Conservation (phyloP, 92 coral and sea anemone species). For the Zoanthus gigantus region DNA sequence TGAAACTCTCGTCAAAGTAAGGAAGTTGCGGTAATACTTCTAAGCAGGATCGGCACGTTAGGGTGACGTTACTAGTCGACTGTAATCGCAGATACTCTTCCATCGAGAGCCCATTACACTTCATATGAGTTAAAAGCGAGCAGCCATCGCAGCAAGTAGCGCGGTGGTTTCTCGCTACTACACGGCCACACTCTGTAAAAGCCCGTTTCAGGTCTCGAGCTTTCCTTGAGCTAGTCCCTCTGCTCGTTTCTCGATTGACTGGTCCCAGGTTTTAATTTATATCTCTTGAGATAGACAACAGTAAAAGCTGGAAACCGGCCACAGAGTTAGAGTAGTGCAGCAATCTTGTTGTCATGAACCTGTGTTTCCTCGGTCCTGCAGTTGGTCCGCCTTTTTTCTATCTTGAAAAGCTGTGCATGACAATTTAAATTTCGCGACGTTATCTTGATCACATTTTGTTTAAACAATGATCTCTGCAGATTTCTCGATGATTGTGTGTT, state of each 20-base stretch:
- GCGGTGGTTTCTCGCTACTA: conserved; percentile 6
- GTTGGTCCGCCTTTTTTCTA: conserved; percentile 25
- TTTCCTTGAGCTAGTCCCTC: conserved; percentile 2
- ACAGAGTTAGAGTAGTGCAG: conserved; percentile 11
- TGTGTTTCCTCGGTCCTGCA: conserved; percentile 16
- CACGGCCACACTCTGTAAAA: not conserved
- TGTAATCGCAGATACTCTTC: not conserved
- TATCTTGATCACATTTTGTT: not conserved
- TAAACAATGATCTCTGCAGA: conserved; percentile 4
- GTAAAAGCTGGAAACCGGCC: not conserved
- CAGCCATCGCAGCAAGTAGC: not conserved
- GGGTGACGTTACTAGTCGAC: not conserved
- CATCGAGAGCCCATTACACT: conserved; percentile 2
- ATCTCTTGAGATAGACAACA: not conserved
- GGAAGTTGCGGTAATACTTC: conserved; percentile 4
- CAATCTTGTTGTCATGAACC: conserved; percentile 17
- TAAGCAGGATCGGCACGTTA: not conserved
- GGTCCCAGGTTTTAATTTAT: not conserved
- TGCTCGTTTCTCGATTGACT: not conserved
- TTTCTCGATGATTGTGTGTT: conserved; percentile 7
- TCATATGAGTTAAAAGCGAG: conserved; percentile 3
- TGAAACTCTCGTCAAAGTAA: conserved; percentile 1
- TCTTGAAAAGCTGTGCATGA: conserved; percentile 19
- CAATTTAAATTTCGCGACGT: conserved; percentile 8
- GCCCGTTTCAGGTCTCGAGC: not conserved